These are phyloP conservation scores for Drosophila teissieri DNA, from an alignment of 1,140 invertebrate species.

Conservation along the genomic window DNA sequence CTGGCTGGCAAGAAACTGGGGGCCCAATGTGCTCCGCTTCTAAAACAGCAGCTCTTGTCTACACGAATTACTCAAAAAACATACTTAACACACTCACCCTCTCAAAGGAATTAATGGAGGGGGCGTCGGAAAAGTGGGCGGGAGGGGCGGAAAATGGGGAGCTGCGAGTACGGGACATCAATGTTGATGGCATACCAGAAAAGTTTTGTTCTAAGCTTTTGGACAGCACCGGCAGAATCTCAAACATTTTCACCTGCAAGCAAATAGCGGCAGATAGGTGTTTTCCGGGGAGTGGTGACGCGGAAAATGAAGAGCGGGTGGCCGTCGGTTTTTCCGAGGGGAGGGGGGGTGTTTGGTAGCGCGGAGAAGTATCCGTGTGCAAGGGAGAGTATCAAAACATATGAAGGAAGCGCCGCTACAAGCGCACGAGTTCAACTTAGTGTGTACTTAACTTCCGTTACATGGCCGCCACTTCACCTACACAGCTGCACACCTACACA, in stretches of 20 bases:
- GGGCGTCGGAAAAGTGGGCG: slow-evolving; percentile 4
- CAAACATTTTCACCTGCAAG: slow-evolving; percentile 78
- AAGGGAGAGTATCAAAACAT: slow-evolving; percentile 72
- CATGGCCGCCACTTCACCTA: slow-evolving; percentile 57
- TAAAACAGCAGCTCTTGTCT: slow-evolving; percentile 48
- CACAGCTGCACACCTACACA: slow-evolving; percentile 24
- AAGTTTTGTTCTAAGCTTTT: slow-evolving; percentile 82
- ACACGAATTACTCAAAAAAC: slow-evolving; percentile 61
- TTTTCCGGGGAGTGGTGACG: slow-evolving; percentile 8
- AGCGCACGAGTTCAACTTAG: slow-evolving; percentile 82
- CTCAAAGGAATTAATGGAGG: slow-evolving; percentile 7
- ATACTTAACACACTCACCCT: slow-evolving; percentile 64
- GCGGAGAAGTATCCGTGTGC: slow-evolving; percentile 23
- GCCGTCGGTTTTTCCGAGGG: slow-evolving; percentile 15
- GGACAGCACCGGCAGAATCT: slow-evolving; percentile 64
- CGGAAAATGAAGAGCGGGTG: slow-evolving; percentile 6
- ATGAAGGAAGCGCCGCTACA: slow-evolving; percentile 77
- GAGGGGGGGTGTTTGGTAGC: too few relatives aligned
- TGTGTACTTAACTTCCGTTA: slow-evolving; percentile 83
- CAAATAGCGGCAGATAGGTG: slow-evolving; percentile 42
- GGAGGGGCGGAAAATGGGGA: slow-evolving; percentile 21
- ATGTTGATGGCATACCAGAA: slow-evolving; percentile 73
- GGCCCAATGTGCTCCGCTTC: slow-evolving; percentile 32
- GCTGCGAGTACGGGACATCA: slow-evolving; percentile 57
- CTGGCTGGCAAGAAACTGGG: slow-evolving; percentile 1